Conservation (phyloP, 2,888 invertebrate species). For the Limnephilus rhombicus region DNA sequence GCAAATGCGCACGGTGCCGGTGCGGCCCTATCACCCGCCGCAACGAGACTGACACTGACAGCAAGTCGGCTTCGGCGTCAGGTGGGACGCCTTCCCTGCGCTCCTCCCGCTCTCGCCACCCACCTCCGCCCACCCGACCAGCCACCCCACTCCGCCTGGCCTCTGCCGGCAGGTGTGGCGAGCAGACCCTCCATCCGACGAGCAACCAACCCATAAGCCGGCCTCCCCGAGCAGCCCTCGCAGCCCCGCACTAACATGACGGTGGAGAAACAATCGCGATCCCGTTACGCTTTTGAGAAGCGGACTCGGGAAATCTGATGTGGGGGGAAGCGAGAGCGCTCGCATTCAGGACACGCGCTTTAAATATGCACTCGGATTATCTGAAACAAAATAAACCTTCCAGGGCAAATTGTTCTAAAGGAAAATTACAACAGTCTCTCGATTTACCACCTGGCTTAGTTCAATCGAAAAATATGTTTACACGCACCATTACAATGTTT, state of each 20-base stretch:
- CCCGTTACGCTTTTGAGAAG: conserved; percentile 18
- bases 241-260: conserved; percentile 10
- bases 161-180: conserved; percentile 25
- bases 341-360: background rate
- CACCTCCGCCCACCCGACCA: conserved; percentile 15
- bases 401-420: background rate
- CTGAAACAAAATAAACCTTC: background rate
- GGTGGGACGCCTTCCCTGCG: conserved; percentile 40
- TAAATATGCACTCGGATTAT: conserved; percentile 10
- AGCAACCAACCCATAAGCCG: background rate
- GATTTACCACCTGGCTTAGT: background rate
- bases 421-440: background rate
- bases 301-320: conserved; percentile 23
- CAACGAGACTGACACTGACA: conserved; percentile 54
- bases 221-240: too few species aligned
- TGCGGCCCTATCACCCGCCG: conserved; percentile 54
- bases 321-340: background rate
- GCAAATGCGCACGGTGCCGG: conserved; percentile 26
- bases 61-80: conserved; percentile 31
- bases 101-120: conserved; percentile 19
- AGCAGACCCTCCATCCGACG: background rate
- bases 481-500: too few species aligned
- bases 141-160: conserved; percentile 3
- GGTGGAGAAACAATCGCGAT: conserved; percentile 38
- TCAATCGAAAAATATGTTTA: background rate